These are phyloP conservation scores for Chelon labrosus DNA, from an alignment of 2,797 vertebrate genomes.

Conservation along the genomic window DNA sequence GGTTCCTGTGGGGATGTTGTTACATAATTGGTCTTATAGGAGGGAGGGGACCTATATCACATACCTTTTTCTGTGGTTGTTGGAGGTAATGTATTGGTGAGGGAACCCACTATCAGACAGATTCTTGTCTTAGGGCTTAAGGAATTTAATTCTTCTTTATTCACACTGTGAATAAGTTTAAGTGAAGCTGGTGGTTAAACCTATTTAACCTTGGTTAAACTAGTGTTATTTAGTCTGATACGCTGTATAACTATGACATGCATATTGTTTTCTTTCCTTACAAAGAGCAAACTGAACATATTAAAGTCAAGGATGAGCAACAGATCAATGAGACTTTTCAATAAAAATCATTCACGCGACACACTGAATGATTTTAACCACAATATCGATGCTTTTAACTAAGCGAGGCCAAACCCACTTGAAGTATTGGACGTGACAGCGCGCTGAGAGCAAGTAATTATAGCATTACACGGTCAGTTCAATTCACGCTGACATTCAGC, in stretches of 20 bases:
- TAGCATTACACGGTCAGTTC: conserved; percentile 70
- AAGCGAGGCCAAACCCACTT: conserved; percentile 39
- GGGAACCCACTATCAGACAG: background rate
- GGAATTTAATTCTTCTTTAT: conserved; percentile 10
- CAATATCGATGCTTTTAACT: conserved; percentile 36
- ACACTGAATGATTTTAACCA: conserved; percentile 11
- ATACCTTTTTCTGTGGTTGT: conserved; percentile 2
- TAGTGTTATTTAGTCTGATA: background rate
- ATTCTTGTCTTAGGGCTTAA: background rate
- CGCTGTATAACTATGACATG: background rate
- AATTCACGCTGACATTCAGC: conserved; percentile 47
- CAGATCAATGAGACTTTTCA: background rate
- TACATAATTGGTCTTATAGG: conserved; percentile 44
- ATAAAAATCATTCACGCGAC: background rate
- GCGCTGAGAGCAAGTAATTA: conserved; percentile 73
- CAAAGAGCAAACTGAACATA: background rate
- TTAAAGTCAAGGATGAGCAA: background rate
- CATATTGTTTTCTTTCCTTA: background rate
- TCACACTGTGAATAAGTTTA: background rate
- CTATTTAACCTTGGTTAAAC: background rate
- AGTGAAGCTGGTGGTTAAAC: background rate
- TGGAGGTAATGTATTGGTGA: conserved; percentile 7
- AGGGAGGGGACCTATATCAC: conserved; percentile 25
- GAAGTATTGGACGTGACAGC: conserved; percentile 81
- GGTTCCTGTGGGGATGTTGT: conserved; percentile 41